Base-by-base conservation (phyloP, 2,113 vertebrate genomes). In the Leptobrachium ailaonicum region DNA sequence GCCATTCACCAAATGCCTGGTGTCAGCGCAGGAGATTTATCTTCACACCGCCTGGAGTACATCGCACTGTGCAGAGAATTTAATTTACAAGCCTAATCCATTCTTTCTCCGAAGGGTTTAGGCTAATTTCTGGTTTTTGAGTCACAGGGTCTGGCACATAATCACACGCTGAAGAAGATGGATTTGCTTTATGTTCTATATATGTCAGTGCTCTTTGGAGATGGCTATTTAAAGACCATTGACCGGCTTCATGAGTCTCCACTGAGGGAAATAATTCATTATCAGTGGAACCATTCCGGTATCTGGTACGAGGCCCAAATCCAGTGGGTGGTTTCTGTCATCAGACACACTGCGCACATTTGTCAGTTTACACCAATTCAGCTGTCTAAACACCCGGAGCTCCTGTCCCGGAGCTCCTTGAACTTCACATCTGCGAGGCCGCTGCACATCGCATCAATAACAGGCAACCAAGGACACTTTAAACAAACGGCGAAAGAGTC, bases 341-440 rank as follows among this genome's bases (percentile, higher is more conserved):
- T 43, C 67, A 78, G 67, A 71, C 53, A 40, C 75, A 53, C 47
- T 44, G 32, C 40, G 47, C 67, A 63, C 66, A 56, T 76, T 75
- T 66, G 75, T 76, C 67, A 70, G 76, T 78, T 71, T 70, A 71
- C 76, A 71, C 56, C 67, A 71, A 20, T 71, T 71, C 76, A 78
- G 76, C 76, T 78, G 67, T 78, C 76, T 78, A 78, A 78, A 78
- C 67, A 78, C 53, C 56, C 54, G 11, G 3, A 40, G 66, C 41
- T 77, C 53, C 75, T 41, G 60, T 77, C 53, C n/a, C 12, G 4
- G 20, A 12, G 60, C 76, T 62, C 76, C 76, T 78, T 78, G 76
- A 78, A 71, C 76, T 78, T 50, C 20, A 47, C 76, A 78, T 71
- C 67, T 71, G 76, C 50, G 54, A 45, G 56, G 56, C 67, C 40